Base-by-base conservation (phyloP, 2,113 vertebrate genomes). In the Gracilinanus agilis region DNA sequence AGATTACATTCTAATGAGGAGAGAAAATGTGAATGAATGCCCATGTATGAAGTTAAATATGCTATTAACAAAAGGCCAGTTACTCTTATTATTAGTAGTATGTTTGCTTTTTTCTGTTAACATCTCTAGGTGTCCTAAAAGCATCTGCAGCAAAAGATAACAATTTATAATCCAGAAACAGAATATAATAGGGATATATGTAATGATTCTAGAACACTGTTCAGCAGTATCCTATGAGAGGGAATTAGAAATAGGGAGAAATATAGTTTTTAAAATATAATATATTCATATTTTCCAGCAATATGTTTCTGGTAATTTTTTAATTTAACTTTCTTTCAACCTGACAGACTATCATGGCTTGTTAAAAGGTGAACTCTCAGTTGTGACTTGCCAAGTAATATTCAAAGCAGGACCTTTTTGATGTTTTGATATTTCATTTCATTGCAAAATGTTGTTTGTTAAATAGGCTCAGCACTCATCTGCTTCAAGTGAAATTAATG, bases 341-440 rank as follows among this genome's bases (percentile, higher is more conserved):
- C 13, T 0, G 24, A 8, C 27, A 9, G 19, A 0, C 93, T 75
- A 88, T 93, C 93, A 3, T 61, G 24, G 27, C 92, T 16, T 55
- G 0, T 88, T 44, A 94, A 96, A 95, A 96, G 90, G 91, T 12
- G 44, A n/a, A 44, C 96, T 96, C 88, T 54, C 53, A 94, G 4
- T 1, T 93, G 92, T 97, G 93, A 91, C 75, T 95, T 96, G 1
- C 23, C 83, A 53, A 4, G 27, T 90, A 90, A 91, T 53, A 49
- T 24, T 88, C 54, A 95, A 92, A 93, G 12, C 21, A 0, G 3
- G 92, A 88, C 53, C 89, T 96, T 93, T 96, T 95, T 94, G 75
- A 91, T 83, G 27, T 92, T 0, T 0, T 24, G 2, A 1, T 92
- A 0, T 95, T 88, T 95, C 83, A 8, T 56, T 1, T 24, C 0